Conservation (phyloP, 2,113 vertebrate genomes). For the Physeter macrocephalus region DNA sequence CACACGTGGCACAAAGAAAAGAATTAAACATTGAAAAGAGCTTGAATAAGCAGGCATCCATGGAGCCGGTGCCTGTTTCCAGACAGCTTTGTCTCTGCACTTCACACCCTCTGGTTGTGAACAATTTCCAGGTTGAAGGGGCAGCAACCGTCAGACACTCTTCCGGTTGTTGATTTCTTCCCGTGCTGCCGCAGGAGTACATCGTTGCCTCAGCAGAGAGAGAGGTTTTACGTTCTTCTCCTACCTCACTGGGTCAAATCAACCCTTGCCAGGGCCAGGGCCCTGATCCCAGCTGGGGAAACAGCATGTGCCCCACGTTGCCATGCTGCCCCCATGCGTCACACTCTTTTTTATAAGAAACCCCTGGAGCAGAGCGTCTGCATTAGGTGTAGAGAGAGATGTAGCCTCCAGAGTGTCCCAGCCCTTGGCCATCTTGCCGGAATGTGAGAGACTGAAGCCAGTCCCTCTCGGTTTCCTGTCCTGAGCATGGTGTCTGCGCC, state of each 20-base stretch:
- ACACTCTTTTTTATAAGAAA: neutral
- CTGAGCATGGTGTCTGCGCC: rapidly evolving
- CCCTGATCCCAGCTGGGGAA: neutral
- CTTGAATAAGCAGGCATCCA: neutral
- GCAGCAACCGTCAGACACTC: neutral
- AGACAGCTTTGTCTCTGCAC: constrained; percentile 6
- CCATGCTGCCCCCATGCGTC: rapidly evolving
- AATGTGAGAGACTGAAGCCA: rapidly evolving
- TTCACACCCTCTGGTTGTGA: neutral
- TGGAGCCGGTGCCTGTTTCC: neutral
- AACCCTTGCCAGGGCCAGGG: neutral
- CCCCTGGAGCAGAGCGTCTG: rapidly evolving
- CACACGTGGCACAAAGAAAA: neutral
- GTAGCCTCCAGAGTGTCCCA: neutral
- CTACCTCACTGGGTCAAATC: neutral
- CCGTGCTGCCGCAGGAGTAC: rapidly evolving
- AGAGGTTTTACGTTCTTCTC: neutral
- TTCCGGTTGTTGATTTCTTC: neutral
- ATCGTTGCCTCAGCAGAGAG: neutral
- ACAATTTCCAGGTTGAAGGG: constrained; percentile 47
- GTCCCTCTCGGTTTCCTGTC: neutral
- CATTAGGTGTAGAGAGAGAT: rapidly evolving
- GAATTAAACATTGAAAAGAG: neutral
- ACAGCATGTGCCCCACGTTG: rapidly evolving
- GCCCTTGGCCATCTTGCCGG: rapidly evolving